phyloP scores from a whole-genome alignment of 2,888 invertebrate genomes.

The Ochropacha duplaris region DNA sequence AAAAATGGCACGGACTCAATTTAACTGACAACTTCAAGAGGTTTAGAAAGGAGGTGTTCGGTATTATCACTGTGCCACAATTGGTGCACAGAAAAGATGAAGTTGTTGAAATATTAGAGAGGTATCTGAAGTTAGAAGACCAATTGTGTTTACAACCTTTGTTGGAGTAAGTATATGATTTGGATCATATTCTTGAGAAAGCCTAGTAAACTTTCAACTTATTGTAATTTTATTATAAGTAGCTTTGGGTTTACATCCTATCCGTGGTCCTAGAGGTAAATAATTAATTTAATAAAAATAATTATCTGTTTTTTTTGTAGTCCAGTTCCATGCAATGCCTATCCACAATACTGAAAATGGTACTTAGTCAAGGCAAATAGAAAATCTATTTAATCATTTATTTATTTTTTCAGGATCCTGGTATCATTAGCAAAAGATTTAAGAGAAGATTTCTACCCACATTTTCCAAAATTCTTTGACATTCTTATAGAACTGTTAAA shows the following conservation, averaged over 20 bases:
- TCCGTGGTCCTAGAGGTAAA: too few relatives aligned
- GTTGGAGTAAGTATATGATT: constrained; percentile 87
- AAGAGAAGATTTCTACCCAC: constrained; percentile 93
- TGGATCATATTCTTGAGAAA: too few relatives aligned
- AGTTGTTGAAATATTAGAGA: constrained; percentile 87
- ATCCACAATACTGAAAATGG: too few relatives aligned
- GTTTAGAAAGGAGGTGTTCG: constrained; percentile 89
- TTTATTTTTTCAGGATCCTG: constrained; percentile 84
- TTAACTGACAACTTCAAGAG: constrained; percentile 91
- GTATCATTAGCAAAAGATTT: constrained; percentile 94
- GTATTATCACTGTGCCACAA: constrained; percentile 92
- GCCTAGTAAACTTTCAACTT: too few relatives aligned
- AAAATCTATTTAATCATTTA: background rate
- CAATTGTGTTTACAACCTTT: constrained; percentile 90
- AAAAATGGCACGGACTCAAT: constrained; percentile 95
- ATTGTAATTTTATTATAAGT: too few relatives aligned
- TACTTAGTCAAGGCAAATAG: too few relatives aligned
- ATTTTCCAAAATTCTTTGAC: constrained; percentile 90
- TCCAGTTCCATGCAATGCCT: too few relatives aligned
- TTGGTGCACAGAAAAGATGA: constrained; percentile 90
- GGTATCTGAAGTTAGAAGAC: constrained; percentile 88
- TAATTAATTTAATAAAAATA: too few relatives aligned
- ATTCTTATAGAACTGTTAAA: constrained; percentile 87
- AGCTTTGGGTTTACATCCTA: too few relatives aligned
- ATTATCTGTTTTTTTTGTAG: too few relatives aligned